Evolutionary conservation across 2,797 vertebrate species (phyloP), one percentile per base, ranked within the genome.

Genomic region (Coregonus ussuriensis): DNA sequence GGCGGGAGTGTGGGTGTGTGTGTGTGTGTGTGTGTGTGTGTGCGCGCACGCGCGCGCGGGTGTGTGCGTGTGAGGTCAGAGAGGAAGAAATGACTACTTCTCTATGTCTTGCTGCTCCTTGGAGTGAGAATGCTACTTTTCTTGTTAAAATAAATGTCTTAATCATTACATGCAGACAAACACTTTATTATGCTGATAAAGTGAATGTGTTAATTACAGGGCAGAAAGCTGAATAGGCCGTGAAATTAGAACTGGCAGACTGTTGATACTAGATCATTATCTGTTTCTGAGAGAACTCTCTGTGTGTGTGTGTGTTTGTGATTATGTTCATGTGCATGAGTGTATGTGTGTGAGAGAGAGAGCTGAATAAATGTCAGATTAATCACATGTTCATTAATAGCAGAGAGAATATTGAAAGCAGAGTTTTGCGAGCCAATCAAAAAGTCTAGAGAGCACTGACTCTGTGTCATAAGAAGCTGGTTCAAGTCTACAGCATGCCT

Each of bases 201-300:
- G 4, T 41, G 52, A 80, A 76, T 31, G 37, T 54, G 18, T 9
- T 77, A 77, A 81, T 77, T 77, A 74, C 25, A 74, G 66, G 29
- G 54, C 37, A 29, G 9, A 66, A 66, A 9, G 6, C 54, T 31
- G 71, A 15, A 16, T 4, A 14, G 29, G 11, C 29, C 33, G 35
- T 72, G 33, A 76, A 69, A 72, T 35, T 62, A 54, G 52, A 67
- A 62, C 47, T 53, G 6, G 11, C 11, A 53, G 41, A 21, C 15
- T 6, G 37, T 47, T 33, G 59, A 59, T 59, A 18, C 75, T 76
- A 51, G 72, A 21, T 56, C 74, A 31, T 76, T 69, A 74, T 52
- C 72, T 72, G 56, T 59, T 59, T 72, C n/a, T 70, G 62, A 25
- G 63, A 47, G 67, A 73, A 76, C 66, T n/a, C 11, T 71, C 4